Evolutionary conservation across 2,797 vertebrate species (phyloP), one percentile per base, ranked within the genome.

Genomic region (Astyanax mexicanus): DNA sequence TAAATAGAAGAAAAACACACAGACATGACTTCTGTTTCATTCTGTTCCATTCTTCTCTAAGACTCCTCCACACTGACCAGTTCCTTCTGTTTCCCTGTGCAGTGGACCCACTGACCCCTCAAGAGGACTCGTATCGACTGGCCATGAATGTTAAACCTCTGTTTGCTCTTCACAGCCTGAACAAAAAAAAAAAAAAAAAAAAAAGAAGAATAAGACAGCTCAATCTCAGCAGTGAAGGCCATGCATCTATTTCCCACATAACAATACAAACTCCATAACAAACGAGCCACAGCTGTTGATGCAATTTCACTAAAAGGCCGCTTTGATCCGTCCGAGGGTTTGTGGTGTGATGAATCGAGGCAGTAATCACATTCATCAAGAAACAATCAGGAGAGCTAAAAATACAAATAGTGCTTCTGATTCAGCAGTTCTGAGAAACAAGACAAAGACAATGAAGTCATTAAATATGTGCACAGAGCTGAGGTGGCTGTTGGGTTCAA

Each of bases 261-360:
- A 21, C 47, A n/a, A 49, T 17, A 21, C 51, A 27, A 6, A 5
- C 11, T 1, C 6, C 13, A n/a, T n/a, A 15, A 44, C 11, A 64
- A 44, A 42, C 17, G 61, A 42, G 19, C 17, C 4, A 11, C 1
- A 3, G 29, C 8, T 37, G 37, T 2, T 13, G 35, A 38, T 21
- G 58, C 60, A 13, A 3, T 64, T 64, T 7, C 19, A 17, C 40
- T 64, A 64, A 64, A 64, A 64, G 55, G 29, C 29, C 1, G 29
- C 29, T 58, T 13, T 49, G 17, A 21, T 49, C 5, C 17, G 52
- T 5, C 13, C 32, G 58, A 19, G 23, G 38, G 8, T 21, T 35
- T 44, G 61, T 5, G 1, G 19, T 4, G 21, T 44, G 37, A 42
- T 44, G 38, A 44, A 64, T 64, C 3, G 60, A 23, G 38, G 60